Conservation (phyloP, 2,113 vertebrate genomes). For the Sinocyclocheilus grahami region DNA sequence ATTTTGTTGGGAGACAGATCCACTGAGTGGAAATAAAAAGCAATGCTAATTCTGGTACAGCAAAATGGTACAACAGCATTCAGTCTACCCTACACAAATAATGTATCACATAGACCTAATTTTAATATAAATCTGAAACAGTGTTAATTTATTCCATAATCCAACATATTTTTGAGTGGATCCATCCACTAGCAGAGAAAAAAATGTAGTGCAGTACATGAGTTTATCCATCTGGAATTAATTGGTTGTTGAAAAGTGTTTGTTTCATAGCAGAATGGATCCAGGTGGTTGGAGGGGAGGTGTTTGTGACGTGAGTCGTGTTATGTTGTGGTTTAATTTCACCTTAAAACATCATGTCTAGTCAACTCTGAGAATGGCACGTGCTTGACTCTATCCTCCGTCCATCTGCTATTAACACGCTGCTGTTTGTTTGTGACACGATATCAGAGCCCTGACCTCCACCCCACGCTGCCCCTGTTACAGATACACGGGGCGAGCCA, state of each 20-base stretch:
- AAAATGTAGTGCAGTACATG: neutral
- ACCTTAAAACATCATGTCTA: neutral
- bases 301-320: neutral
- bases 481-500: too few species aligned
- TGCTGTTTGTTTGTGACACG: slow-evolving; percentile 5
- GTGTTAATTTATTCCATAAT: neutral
- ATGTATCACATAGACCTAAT: too few species aligned
- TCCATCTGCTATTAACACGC: neutral
- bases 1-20: too few species aligned
- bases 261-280: neutral
- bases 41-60: too few species aligned
- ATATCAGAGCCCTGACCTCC: slow-evolving; percentile 2
- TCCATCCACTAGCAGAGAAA: neutral
- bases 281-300: neutral
- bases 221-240: neutral
- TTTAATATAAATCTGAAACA: neutral
- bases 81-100: too few species aligned
- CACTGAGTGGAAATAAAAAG: too few species aligned
- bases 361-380: slow-evolving; percentile 32
- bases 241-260: neutral
- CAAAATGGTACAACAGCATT: too few species aligned
- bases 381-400: slow-evolving; percentile 30
- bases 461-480: neutral
- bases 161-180: neutral
- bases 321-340: neutral